Base-by-base conservation (phyloP, 1,140 invertebrate genomes). In the Conus ventricosus region DNA sequence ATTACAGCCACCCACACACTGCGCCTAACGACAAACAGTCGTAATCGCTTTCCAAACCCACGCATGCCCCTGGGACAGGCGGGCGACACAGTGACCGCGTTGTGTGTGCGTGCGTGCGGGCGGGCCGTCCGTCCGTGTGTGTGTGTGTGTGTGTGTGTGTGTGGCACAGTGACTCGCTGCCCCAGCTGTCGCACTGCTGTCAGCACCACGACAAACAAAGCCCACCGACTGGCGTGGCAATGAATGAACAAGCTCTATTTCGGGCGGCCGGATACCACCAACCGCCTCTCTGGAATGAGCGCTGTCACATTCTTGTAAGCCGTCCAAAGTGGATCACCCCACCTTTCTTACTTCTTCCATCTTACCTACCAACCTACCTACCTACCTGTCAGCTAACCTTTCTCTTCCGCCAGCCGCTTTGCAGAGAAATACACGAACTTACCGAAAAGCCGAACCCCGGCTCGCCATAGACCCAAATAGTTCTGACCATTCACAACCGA, bases 241-340 rank as follows among this genome's bases (percentile, higher is more conserved):
- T 71, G 67, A 71, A 71, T 71, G 67, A 71, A 71, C 67, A 71
- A 71, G 67, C 67, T 20, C 67, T 71, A 71, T 71, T 71, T 71
- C 67, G 20, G 67, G 15, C 67, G 57, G 57, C 57, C 57, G 57
- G 57, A 60, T 60, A 60, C 57, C 8, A 15, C 57, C 57, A 60
- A 15, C 57, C 15, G 57, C 57, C 15, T 60, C 15, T 60, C 15
- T 60, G 67, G 6, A 20, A n/a, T 11, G 20, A 6, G 20, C 11
- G 17, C 11, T 20, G 67, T 20, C 67, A 71, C 67, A 71, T 71
- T 71, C 67, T n/a, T 71, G 67, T 7, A 20, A 71, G 6, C 67
- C 23, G 67, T 71, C 67, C 67, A 71, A 71, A 23, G 6, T 13
- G 17, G 67, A 71, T n/a, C 67, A 71, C 11, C 67, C 67, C 11